Base-by-base conservation (phyloP, 2,797 vertebrate genomes). In the Telmatherina bonti region DNA sequence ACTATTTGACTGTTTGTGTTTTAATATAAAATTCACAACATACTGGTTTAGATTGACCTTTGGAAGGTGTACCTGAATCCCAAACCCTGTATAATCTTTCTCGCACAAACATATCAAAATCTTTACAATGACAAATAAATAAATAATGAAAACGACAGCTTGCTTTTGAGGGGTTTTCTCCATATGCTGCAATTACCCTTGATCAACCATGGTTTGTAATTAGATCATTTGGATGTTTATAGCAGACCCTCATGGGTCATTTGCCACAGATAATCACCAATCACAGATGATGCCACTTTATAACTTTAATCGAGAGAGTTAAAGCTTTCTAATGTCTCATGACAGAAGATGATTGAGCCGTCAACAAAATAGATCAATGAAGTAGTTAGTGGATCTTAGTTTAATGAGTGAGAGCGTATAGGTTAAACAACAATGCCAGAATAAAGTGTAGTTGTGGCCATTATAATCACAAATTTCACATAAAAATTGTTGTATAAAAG, bases 121-220 rank as follows among this genome's bases (percentile, higher is more conserved):
- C 47, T 62, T 51, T 47, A 31, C 49, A 15, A 12, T 45, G 36
- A 61, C n/a, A 47, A 55, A 16, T 55, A 27, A 27, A 15, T 33
- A 59, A 62, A 9, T n/a, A n/a, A n/a, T n/a, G n/a, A 49, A 62
- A 52, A 57, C 64, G 55, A 64, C 62, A 66, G 57, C 62, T 55
- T 56, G 13, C 18, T 38, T 81, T 26, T 64, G 71, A 69, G 31
- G 43, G 56, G 75, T 67, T 70, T 27, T 78, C 51, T 67, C 41
- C 63, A 74, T 76, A 64, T 61, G 63, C 60, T 67, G 35, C 2
- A 13, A 72, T 77, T 67, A 76, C 52, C 0, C 51, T 10, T 77
- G 36, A 79, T 70, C 59, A 79, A 67, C 57, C 61, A 24, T 36
- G 56, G 60, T 62, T 73, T 82, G 67, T 77, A 84, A 84, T 79